Percentiles rank a stretch among this genome's conserved stretches.
phyloP scores from a whole-genome alignment of 2,888 invertebrate genomes.

The Rugalucina vietnamica region DNA sequence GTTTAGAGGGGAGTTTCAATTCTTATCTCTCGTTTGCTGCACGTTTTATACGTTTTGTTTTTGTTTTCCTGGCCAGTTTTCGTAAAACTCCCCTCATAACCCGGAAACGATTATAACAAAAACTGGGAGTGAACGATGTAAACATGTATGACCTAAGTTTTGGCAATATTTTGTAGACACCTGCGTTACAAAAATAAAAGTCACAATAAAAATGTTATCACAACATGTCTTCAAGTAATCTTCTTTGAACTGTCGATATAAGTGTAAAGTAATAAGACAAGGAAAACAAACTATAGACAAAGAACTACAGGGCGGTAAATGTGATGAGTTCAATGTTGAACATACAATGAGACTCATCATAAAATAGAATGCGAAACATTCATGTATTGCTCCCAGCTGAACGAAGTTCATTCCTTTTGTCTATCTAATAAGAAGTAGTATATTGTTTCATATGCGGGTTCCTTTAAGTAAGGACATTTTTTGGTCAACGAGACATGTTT shows the following conservation, averaged over 20 bases:
- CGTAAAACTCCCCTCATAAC: no score
- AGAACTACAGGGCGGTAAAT: neutral
- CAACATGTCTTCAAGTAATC: neutral
- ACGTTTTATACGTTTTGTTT: no score
- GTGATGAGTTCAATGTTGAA: neutral
- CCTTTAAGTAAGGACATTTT: neutral
- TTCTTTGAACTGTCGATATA: constrained; percentile 1
- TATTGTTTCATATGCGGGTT: neutral
- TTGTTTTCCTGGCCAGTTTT: no score
- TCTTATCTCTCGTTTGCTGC: no score
- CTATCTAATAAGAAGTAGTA: neutral
- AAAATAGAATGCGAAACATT: neutral
- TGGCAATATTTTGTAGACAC: neutral
- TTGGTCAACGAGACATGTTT: neutral
- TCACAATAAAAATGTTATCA: neutral
- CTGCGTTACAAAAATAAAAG: neutral
- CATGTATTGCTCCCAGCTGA: neutral
- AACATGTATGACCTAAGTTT: neutral
- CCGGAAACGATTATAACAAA: neutral
- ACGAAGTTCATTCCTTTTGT: neutral
- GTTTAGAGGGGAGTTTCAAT: no score
- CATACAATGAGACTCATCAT: neutral
- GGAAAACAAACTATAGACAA: neutral
- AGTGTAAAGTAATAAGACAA: neutral
- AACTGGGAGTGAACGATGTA: neutral